Base-by-base conservation (phyloP, 2,888 invertebrate genomes). In the Archips xylosteana region DNA sequence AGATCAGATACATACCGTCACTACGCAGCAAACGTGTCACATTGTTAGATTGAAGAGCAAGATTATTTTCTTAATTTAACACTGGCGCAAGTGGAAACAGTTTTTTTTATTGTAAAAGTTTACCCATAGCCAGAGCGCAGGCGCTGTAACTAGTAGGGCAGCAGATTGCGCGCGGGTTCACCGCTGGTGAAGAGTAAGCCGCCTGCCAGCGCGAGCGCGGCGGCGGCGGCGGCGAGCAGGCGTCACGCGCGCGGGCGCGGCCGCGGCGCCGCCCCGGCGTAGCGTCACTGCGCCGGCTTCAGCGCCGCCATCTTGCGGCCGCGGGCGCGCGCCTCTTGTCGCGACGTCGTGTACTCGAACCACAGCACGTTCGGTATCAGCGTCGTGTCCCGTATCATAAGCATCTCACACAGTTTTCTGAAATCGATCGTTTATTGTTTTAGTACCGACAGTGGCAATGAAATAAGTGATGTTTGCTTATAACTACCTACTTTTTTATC, bases 321-420 rank as follows among this genome's bases (percentile, higher is more conserved):
- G 77, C 98, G 95, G 9, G 97, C 96, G 78, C 97, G 95, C 47
- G 97, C 96, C 87, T 98, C 98, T 82, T 97, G 97, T 78, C 98
- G 95, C 70, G 97, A 97, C 78, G 97, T 97, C 39, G 98, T 98
- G 88, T 98, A 98, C 88, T 98, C 98, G 88, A 98, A 98, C 98
- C 98, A 98, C 78, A 98, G 89, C 23, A 98, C 97, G 89, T 98
- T 98, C 39, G 98, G 98, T 87, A 98, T 98, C 74, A 98, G 92
- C 0, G 98, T 98, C 54, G 98, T 98, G 87, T 98, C 98, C 77
- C 98, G 95, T 76, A 98, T 92, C 92, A 98, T 96, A 76, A 98
- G 92, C 89, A 97, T 96, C 92, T 98, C 98, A 74, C 97, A 97
- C 79, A 97, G 91, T 92, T 96, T 97, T 96, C 98, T 98, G 94